These are phyloP conservation scores for Bubalus kerabau DNA, from an alignment of 2,113 vertebrate genomes.

Conservation along the genomic window DNA sequence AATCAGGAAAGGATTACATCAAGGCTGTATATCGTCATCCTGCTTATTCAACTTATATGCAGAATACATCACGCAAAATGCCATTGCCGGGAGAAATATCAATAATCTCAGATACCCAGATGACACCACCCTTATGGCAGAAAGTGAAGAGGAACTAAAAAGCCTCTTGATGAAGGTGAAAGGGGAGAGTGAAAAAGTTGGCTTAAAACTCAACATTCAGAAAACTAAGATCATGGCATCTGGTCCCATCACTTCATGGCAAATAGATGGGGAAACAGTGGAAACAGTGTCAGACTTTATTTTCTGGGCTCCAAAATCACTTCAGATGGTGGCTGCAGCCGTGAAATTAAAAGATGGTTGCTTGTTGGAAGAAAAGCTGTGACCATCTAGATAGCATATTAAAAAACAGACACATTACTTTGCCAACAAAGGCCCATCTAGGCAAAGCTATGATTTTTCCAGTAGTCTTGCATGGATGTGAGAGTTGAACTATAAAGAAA, in stretches of 20 bases:
- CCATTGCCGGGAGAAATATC: neutral
- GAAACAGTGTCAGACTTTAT: neutral
- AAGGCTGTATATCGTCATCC: neutral
- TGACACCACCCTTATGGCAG: neutral
- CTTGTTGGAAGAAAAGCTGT: neutral
- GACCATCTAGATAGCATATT: neutral
- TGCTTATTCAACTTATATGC: neutral
- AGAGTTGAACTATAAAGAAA: neutral
- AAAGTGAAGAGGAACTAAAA: neutral
- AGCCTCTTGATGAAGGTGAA: neutral
- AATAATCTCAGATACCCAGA: neutral
- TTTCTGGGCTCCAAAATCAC: neutral
- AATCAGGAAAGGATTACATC: rapidly evolving
- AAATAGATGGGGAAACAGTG: neutral
- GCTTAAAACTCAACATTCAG: neutral
- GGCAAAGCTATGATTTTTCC: no score
- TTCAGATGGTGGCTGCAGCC: neutral
- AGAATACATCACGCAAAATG: neutral
- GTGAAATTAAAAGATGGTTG: neutral
- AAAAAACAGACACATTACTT: neutral
- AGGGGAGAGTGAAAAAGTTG: neutral
- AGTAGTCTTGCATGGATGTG: neutral
- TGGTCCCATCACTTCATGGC: neutral
- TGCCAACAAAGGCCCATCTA: no score
- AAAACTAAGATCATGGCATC: neutral